Conservation (phyloP, 2,888 invertebrate genomes). For the Stramonita haemastoma region DNA sequence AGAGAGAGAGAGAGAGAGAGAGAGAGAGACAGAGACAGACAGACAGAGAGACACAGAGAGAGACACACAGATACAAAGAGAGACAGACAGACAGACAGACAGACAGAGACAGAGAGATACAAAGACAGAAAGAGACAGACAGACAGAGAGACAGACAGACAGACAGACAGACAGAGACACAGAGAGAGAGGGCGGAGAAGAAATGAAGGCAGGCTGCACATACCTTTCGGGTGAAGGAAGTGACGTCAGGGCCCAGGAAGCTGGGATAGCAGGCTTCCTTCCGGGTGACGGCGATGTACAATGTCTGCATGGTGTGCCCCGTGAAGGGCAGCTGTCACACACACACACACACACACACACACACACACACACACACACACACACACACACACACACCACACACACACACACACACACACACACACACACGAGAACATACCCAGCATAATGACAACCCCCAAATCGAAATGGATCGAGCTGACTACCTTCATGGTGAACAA, state of each 20-base stretch:
- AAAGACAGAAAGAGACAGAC: too few species aligned
- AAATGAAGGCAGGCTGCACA: background rate
- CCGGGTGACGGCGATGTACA: constrained; percentile 22
- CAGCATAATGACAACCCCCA: too few species aligned
- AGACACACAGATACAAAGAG: too few species aligned
- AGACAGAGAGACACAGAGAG: too few species aligned
- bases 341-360: constrained; percentile 22
- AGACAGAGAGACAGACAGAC: background rate
- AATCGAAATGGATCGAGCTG: too few species aligned
- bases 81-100: too few species aligned
- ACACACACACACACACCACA: background rate
- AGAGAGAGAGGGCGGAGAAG: background rate
- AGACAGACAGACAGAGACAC: background rate
- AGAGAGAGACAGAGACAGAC: background rate
- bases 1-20: constrained; percentile 17
- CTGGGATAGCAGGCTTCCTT: constrained; percentile 33
- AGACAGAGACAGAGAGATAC: too few species aligned
- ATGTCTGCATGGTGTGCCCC: constrained; percentile 17
- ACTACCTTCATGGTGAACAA: too few species aligned
- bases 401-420: background rate
- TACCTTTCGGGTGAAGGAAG: constrained; percentile 23
- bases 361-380: constrained; percentile 22
- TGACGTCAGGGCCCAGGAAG: constrained; percentile 31
- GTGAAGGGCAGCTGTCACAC: constrained; percentile 35
- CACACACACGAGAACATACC: too few species aligned